Evolutionary conservation across 1,140 invertebrate species (phyloP).

Genomic region (Lordiphosa collinella): DNA sequence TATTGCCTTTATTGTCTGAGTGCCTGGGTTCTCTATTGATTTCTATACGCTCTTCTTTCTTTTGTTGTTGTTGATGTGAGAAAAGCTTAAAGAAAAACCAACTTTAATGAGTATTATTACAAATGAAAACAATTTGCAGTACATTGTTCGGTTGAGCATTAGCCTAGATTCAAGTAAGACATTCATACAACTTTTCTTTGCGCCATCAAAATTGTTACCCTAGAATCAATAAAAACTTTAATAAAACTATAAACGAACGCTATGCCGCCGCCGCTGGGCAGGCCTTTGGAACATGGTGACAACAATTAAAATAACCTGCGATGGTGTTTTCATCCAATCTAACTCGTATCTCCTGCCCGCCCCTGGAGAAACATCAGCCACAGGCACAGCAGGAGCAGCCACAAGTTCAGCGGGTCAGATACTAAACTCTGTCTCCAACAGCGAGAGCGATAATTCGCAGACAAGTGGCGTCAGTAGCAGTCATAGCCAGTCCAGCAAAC

Average conservation of each 20-base stretch:
- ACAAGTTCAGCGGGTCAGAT: background rate
- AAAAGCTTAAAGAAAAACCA: conserved; percentile 8
- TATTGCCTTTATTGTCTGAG: conserved; percentile 9
- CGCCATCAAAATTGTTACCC: background rate
- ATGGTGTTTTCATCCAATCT: conserved; percentile 78
- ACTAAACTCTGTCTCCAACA: conserved; percentile 27
- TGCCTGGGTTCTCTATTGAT: conserved; percentile 38
- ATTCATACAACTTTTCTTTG: background rate
- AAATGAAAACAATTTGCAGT: conserved; percentile 68
- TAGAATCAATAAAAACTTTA: background rate
- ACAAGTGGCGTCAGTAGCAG: conserved; percentile 45
- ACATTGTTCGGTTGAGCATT: conserved; percentile 52
- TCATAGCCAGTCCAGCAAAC: conserved; percentile 26
- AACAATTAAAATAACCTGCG: conserved; percentile 79
- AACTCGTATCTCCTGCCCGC: conserved; percentile 73
- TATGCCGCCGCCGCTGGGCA: conserved; percentile 6
- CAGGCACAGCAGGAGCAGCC: conserved; percentile 1
- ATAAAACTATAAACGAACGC: conserved; percentile 1
- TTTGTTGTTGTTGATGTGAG: conserved; percentile 7
- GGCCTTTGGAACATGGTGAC: conserved; percentile 66
- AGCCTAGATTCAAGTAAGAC: conserved; percentile 46
- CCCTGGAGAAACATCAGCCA: conserved; percentile 7
- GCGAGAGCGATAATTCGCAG: conserved; percentile 63
- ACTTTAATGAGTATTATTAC: conserved; percentile 74
- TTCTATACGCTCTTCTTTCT: conserved; percentile 20